A percentile compares a stretch with the other conserved stretches of the same genome.
Conservation (phyloP, 2,888 invertebrate species). For the Zootermopsis nevadensis region DNA sequence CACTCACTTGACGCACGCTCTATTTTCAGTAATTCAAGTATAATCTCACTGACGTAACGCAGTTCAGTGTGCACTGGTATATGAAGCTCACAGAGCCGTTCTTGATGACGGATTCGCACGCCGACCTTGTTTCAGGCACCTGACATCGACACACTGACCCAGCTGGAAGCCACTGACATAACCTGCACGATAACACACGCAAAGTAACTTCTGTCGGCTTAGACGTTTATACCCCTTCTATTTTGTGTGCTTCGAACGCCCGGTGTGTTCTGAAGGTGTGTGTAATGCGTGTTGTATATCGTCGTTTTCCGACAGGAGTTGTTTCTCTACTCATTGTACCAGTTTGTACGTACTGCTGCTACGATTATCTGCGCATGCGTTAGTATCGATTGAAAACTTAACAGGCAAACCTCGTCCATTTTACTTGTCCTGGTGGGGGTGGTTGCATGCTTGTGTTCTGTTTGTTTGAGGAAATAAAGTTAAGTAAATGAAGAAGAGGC, state of each 20-base stretch:
- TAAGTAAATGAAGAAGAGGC: too few relatives aligned
- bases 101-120: not conserved
- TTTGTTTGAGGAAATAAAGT: not conserved
- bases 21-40: not conserved
- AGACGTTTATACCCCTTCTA: not conserved
- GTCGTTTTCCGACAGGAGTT: not conserved
- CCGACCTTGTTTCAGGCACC: not conserved
- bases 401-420: conserved; percentile 41
- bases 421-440: conserved; percentile 34
- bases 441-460: conserved; percentile 23
- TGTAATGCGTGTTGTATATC: conserved; percentile 19
- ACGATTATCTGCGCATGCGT: conserved; percentile 55
- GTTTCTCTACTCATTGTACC: not conserved
- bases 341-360: not conserved
- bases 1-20: not conserved
- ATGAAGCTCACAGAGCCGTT: not conserved
- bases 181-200: not conserved
- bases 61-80: not conserved
- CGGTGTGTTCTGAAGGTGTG: not conserved
- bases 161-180: not conserved
- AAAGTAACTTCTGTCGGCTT: not conserved
- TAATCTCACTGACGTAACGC: not conserved
- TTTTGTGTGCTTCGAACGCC: not conserved
- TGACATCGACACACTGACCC: not conserved
- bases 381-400: conserved; percentile 57